phyloP scores from a whole-genome alignment of 2,113 vertebrate species.

The Macaca mulatta region DNA sequence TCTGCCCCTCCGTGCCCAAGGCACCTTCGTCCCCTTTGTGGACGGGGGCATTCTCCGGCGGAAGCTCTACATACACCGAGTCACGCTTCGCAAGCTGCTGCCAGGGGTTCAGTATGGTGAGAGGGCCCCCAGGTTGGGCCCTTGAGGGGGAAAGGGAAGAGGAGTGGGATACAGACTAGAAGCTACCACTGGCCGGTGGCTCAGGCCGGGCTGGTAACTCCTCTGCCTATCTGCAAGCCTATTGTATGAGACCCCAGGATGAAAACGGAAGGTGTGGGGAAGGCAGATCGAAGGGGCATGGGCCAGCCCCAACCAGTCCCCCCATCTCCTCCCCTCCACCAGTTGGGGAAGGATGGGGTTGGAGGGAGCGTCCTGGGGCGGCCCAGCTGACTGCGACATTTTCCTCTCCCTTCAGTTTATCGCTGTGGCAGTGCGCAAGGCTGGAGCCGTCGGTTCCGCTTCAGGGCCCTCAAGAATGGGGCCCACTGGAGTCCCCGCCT shows the following conservation, averaged over 20 bases:
- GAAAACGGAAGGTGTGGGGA: not conserved
- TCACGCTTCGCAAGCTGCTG: slow-evolving; percentile 83
- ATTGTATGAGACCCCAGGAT: not conserved
- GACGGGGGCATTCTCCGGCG: slow-evolving; percentile 87
- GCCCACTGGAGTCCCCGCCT: slow-evolving; percentile 87
- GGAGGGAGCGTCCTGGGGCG: not conserved
- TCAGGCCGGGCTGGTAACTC: not conserved
- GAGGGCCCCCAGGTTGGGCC: not conserved
- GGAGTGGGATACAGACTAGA: fast-evolving
- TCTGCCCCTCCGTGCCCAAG: slow-evolving; percentile 82
- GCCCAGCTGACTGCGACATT: not conserved
- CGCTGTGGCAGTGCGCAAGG: slow-evolving; percentile 88
- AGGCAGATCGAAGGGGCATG: not conserved
- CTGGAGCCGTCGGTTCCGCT: slow-evolving; percentile 90
- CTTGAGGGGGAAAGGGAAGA: too few species aligned
- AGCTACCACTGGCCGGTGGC: not conserved
- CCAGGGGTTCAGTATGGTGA: slow-evolving; percentile 86
- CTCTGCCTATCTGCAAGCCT: not conserved
- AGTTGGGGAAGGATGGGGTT: not conserved
- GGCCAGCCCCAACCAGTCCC: too few species aligned
- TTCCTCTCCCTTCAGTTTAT: slow-evolving; percentile 80
- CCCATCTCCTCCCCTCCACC: too few species aligned
- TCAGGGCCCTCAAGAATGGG: slow-evolving; percentile 86
- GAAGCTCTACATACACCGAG: slow-evolving; percentile 88
- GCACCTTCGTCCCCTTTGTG: slow-evolving; percentile 82